A percentile compares a stretch with the other conserved stretches of the same genome.
phyloP scores from a whole-genome alignment of 2,113 vertebrate genomes.

The Setophaga kirtlandii region DNA sequence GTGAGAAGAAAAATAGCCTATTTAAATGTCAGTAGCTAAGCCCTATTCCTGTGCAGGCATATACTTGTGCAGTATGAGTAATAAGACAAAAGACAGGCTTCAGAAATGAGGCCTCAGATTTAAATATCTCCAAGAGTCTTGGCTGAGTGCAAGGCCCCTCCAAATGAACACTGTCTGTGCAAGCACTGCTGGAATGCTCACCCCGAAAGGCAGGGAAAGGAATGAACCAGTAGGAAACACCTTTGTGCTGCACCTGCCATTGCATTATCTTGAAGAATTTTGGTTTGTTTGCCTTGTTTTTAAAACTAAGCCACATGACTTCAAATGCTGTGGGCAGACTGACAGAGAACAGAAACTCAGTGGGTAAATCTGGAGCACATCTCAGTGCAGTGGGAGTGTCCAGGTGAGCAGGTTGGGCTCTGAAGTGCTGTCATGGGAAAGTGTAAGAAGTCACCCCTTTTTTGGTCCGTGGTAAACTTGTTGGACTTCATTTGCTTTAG shows the following conservation, averaged over 20 bases:
- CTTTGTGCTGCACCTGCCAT: background rate
- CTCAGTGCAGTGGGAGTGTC: background rate
- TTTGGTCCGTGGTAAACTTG: background rate
- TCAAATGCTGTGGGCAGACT: background rate
- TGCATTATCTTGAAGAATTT: background rate
- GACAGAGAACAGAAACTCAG: background rate
- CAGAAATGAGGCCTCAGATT: background rate
- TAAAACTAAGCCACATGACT: background rate
- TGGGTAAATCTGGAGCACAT: background rate
- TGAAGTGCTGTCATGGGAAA: background rate
- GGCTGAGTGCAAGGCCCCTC: background rate
- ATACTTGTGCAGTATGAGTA: slow-evolving; percentile 31
- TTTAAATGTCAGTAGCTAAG: slow-evolving; percentile 58
- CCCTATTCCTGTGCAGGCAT: background rate
- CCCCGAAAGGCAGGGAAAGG: background rate
- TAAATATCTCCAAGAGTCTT: background rate
- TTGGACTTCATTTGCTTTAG: background rate
- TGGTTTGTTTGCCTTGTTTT: background rate
- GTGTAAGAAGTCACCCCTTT: background rate
- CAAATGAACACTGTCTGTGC: fast-evolving
- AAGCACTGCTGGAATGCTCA: background rate
- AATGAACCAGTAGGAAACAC: background rate
- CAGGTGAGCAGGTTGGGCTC: background rate
- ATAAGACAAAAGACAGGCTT: slow-evolving; percentile 22
- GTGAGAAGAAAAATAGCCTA: slow-evolving; percentile 53